Evolutionary conservation across 2,888 invertebrate genomes (phyloP).

Genomic region (Dromius quadrimaculatus): DNA sequence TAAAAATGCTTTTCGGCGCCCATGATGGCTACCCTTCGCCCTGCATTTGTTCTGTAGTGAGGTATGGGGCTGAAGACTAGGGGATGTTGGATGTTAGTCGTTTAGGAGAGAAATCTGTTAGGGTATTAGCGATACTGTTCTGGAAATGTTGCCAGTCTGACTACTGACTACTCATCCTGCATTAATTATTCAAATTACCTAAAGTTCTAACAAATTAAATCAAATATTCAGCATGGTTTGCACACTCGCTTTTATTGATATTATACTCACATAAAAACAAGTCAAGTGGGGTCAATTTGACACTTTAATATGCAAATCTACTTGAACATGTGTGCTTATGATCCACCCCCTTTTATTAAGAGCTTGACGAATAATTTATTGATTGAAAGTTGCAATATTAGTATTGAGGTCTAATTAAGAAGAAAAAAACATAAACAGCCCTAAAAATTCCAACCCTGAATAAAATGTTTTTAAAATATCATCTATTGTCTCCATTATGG

Average conservation of each 20-base stretch:
- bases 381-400: too few species aligned
- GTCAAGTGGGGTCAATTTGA: slow-evolving; percentile 8
- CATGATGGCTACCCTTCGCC: too few species aligned
- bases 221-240: slow-evolving; percentile 35
- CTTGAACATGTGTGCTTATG: too few species aligned
- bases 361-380: too few species aligned
- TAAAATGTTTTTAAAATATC: too few species aligned
- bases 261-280: slow-evolving; percentile 11
- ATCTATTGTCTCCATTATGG: slow-evolving; percentile 1
- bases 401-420: too few species aligned
- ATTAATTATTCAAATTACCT: slow-evolving; percentile 31
- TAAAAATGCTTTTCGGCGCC: too few species aligned
- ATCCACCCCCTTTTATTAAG: too few species aligned
- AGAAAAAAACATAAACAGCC: too few species aligned
- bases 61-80: not conserved
- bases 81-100: slow-evolving; percentile 10
- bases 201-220: slow-evolving; percentile 36
- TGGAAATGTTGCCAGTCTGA: slow-evolving; percentile 4
- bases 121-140: slow-evolving; percentile 29
- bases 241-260: slow-evolving; percentile 17
- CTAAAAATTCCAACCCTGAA: too few species aligned
- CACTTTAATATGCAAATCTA: too few species aligned
- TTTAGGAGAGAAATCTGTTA: slow-evolving; percentile 35
- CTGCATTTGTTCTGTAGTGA: not conserved
- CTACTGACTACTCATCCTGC: slow-evolving; percentile 26